phyloP scores from a whole-genome alignment of 2,888 invertebrate genomes.

The Hipparchia sbordonii region DNA sequence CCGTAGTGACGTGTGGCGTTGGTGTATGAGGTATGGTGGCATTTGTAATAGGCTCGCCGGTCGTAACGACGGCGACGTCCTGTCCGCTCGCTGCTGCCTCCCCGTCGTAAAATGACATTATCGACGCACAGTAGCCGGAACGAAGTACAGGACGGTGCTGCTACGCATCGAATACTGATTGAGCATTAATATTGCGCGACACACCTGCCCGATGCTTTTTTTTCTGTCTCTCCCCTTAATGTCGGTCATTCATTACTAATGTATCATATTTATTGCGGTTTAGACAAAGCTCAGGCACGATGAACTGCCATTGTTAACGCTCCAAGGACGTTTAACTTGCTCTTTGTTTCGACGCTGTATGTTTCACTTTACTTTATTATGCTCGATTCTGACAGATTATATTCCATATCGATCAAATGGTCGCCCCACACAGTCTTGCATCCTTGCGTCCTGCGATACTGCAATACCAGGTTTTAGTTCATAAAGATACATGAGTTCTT shows the following conservation, averaged over 20 bases:
- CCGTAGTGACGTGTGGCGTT: slow-evolving; percentile 61
- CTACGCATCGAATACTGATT: slow-evolving; percentile 78
- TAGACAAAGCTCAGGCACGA: slow-evolving; percentile 62
- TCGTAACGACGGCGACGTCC: slow-evolving; percentile 81
- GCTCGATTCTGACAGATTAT: slow-evolving; percentile 19
- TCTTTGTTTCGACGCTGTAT: slow-evolving; percentile 50
- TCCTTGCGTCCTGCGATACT: too few species aligned
- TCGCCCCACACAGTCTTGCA: too few species aligned
- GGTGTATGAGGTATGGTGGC: slow-evolving; percentile 73
- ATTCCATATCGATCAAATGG: slow-evolving; percentile 18
- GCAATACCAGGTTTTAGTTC: too few species aligned
- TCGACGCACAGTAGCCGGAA: slow-evolving; percentile 83
- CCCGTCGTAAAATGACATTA: slow-evolving; percentile 82
- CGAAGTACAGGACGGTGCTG: slow-evolving; percentile 81
- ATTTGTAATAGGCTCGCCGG: slow-evolving; percentile 79
- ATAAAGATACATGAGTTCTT: too few species aligned
- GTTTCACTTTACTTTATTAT: slow-evolving; percentile 31
- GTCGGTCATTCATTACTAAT: slow-evolving; percentile 80
- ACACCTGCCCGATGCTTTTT: slow-evolving; percentile 78
- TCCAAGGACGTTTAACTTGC: slow-evolving; percentile 63
- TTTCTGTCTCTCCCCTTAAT: slow-evolving; percentile 79
- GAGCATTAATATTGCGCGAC: slow-evolving; percentile 80
- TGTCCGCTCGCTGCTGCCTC: slow-evolving; percentile 70
- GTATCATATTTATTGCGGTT: slow-evolving; percentile 79
- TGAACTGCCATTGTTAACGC: slow-evolving; percentile 64